Conservation (phyloP, 1,140 invertebrate species). For the Caenorhabditis tropicalis region DNA sequence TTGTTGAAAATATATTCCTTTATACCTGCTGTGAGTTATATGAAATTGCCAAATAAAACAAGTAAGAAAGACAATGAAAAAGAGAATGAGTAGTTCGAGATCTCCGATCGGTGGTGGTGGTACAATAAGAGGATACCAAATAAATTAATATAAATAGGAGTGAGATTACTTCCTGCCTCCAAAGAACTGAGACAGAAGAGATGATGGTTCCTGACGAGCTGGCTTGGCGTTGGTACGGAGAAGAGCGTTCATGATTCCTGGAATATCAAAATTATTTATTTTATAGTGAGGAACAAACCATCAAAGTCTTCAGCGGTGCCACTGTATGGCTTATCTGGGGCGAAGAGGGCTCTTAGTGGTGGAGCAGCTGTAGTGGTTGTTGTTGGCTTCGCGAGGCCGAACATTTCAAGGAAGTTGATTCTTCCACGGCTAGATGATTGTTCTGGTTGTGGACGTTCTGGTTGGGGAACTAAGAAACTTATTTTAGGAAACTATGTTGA, state of each 20-base stretch:
- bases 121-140: background rate
- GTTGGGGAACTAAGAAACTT: background rate
- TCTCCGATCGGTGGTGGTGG: conserved; percentile 22
- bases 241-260: conserved; percentile 28
- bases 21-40: conserved; percentile 12
- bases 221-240: conserved; percentile 26
- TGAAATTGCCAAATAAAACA: background rate
- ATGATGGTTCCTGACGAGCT: conserved; percentile 25
- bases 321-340: conserved; percentile 22
- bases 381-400: background rate
- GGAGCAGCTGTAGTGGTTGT: conserved; percentile 2
- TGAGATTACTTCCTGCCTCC: background rate
- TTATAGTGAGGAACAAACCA: background rate
- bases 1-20: background rate
- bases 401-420: conserved; percentile 10
- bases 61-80: background rate
- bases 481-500: background rate
- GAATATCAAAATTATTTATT: background rate
- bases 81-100: background rate
- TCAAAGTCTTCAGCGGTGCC: conserved; percentile 22
- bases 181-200: conserved; percentile 10
- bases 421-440: background rate
- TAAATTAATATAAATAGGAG: background rate
- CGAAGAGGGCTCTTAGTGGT: conserved; percentile 5
- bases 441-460: conserved; percentile 4